A percentile compares a stretch with the other conserved stretches of the same genome.
Evolutionary conservation across 2,113 vertebrate genomes (phyloP).

Genomic region (Phrynosoma blainvillii): DNA sequence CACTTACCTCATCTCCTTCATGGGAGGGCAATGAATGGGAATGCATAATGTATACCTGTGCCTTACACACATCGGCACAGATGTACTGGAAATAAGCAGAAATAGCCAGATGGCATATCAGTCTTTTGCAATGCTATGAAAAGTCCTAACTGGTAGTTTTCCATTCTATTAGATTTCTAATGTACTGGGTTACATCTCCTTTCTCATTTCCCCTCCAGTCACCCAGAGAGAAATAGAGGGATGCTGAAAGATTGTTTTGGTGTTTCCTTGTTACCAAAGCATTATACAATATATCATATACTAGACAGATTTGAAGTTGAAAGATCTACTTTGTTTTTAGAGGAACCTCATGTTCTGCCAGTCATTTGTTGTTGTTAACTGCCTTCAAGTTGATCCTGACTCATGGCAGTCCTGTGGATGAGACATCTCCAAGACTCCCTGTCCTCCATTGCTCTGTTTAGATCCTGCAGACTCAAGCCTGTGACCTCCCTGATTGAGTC

Average conservation of each 20-base stretch:
- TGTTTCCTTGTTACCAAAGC: slow-evolving; percentile 56
- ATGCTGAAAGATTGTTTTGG: slow-evolving; percentile 50
- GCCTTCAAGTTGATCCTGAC: no score
- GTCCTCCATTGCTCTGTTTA: no score
- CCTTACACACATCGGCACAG: slow-evolving; percentile 29
- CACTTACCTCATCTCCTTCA: slow-evolving; percentile 27
- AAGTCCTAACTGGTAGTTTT: slow-evolving; percentile 67
- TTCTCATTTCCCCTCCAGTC: slow-evolving; percentile 59
- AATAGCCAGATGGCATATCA: slow-evolving; percentile 47
- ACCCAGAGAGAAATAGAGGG: slow-evolving; percentile 53
- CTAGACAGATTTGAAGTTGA: background rate
- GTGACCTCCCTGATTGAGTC: no score
- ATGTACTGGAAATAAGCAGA: slow-evolving; percentile 35
- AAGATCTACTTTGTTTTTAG: background rate
- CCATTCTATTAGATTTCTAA: slow-evolving; percentile 61
- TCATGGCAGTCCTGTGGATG: no score
- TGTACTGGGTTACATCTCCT: slow-evolving; percentile 61
- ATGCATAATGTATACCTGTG: slow-evolving; percentile 51
- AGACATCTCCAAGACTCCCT: no score
- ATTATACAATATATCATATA: slow-evolving; percentile 7
- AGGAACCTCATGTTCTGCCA: background rate
- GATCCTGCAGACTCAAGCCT: no score
- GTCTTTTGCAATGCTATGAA: slow-evolving; percentile 54
- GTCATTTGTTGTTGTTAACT: background rate
- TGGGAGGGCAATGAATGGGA: slow-evolving; percentile 30